These are phyloP conservation scores for Diprion similis DNA, from an alignment of 1,140 invertebrate genomes.

Conservation along the genomic window DNA sequence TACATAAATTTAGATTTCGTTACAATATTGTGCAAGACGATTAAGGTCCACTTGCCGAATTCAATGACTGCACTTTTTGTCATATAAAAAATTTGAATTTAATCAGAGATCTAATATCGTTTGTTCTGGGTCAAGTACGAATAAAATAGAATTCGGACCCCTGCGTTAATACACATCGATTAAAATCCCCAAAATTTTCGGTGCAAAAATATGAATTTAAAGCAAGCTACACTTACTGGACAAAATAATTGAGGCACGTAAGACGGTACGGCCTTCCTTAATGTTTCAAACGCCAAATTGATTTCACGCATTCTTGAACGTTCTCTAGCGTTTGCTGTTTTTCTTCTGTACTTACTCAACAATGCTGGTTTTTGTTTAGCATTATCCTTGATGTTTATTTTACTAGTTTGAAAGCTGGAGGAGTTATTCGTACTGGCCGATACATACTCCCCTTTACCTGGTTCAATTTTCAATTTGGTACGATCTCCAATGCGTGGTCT, in stretches of 20 bases:
- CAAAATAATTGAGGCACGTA: constrained; percentile 30
- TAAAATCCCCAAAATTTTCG: neutral
- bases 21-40: neutral
- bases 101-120: no score
- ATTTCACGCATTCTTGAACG: constrained; percentile 87
- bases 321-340: constrained; percentile 89
- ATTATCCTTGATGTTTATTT: constrained; percentile 38
- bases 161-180: neutral
- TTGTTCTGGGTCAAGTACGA: no score
- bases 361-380: constrained; percentile 70
- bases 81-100: no score
- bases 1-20: no score
- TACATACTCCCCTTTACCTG: neutral
- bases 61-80: no score
- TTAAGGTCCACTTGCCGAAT: neutral
- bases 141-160: no score
- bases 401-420: neutral
- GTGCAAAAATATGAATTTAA: neutral
- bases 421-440: neutral
- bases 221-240: constrained; percentile 15
- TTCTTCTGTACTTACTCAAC: constrained; percentile 88
- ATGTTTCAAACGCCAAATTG: constrained; percentile 83
- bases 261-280: constrained; percentile 76
- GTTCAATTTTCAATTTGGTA: constrained; percentile 16
- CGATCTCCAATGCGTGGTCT: constrained; percentile 11